Conservation (phyloP, 2,113 vertebrate genomes). For the Danionella cerebrum region DNA sequence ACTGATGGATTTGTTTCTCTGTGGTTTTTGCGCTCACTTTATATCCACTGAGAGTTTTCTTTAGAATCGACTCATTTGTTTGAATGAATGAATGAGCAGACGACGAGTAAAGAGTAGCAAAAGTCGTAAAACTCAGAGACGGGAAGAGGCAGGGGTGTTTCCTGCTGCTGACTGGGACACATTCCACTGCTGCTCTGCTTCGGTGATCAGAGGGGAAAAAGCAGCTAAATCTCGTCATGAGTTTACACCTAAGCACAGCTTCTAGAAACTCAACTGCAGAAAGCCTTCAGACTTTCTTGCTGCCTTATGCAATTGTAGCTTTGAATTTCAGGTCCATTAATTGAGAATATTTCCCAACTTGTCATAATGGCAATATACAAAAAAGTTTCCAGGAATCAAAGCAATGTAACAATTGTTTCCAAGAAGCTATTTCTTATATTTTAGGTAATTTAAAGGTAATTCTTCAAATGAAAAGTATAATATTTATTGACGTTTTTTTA, state of each 20-base stretch:
- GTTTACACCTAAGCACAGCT: background rate
- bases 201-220: conserved; percentile 17
- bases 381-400: background rate
- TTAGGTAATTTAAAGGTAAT: too few species aligned
- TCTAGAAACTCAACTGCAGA: too few species aligned
- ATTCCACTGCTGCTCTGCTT: conserved; percentile 19
- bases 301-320: background rate
- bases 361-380: background rate
- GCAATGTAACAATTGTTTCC: background rate
- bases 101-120: background rate
- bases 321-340: background rate
- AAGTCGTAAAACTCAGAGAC: background rate
- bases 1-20: conserved; percentile 21
- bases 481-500: too few species aligned
- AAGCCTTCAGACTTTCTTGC: background rate
- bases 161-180: conserved; percentile 1
- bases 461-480: too few species aligned
- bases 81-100: conserved; percentile 6
- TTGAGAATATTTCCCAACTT: background rate
- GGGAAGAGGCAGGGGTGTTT: background rate
- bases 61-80: background rate
- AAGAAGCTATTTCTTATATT: background rate
- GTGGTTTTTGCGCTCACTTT: conserved; percentile 3
- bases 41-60: conserved; percentile 3
- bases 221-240: background rate